Percentiles rank a stretch among this genome's conserved stretches.
Evolutionary conservation across 2,113 vertebrate species (phyloP).

Genomic region (Pleuronectes platessa): DNA sequence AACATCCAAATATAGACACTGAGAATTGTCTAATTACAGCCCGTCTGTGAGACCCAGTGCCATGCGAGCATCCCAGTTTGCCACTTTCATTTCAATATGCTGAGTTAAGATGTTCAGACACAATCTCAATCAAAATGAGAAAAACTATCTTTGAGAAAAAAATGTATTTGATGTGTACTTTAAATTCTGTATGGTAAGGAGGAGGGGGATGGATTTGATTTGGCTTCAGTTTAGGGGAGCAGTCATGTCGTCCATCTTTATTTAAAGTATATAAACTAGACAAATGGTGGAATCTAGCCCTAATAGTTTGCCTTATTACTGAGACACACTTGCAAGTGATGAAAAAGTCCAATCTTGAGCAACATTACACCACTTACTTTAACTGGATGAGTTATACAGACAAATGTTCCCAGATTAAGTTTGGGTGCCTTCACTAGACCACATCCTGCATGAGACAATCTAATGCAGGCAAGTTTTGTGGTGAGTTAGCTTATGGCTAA

Average conservation of each 20-base stretch:
- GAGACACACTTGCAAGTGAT: neutral
- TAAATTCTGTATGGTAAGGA: no score
- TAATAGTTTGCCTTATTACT: no score
- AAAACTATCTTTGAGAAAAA: no score
- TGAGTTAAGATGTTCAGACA: constrained; percentile 19
- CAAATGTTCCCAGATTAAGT: neutral
- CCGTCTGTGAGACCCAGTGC: constrained; percentile 51
- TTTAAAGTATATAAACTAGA: neutral
- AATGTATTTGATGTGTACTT: no score
- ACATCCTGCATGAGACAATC: neutral
- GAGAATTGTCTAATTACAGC: constrained; percentile 74
- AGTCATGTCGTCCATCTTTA: neutral
- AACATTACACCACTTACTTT: neutral
- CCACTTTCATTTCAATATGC: constrained; percentile 35
- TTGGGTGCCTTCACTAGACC: neutral
- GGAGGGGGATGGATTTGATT: no score
- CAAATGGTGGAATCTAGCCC: neutral
- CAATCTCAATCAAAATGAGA: neutral
- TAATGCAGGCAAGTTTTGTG: neutral
- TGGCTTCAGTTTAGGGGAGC: no score
- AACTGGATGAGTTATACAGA: neutral
- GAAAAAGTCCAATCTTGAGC: neutral
- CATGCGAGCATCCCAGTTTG: constrained; percentile 36
- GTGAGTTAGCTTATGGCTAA: neutral
- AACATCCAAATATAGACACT: constrained; percentile 65